Percentiles rank a stretch among this genome's conserved stretches.
phyloP scores from a whole-genome alignment of 2,888 invertebrate genomes.

The Cataglyphis livida region DNA sequence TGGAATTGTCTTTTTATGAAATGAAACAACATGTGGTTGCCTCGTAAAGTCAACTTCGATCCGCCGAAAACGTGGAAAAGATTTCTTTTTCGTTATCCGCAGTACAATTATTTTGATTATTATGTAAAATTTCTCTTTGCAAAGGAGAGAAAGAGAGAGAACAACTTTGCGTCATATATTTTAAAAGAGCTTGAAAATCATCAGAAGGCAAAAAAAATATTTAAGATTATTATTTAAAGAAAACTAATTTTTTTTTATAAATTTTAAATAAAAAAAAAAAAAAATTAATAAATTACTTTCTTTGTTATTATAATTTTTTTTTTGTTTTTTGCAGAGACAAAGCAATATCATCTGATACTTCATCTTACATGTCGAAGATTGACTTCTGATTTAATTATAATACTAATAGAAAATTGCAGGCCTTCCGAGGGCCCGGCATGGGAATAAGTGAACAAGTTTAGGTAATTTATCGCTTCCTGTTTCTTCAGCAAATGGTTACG shows the following conservation, averaged over 20 bases:
- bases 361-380: background rate
- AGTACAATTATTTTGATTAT: constrained; percentile 18
- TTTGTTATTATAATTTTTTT: background rate
- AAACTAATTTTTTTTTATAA: background rate
- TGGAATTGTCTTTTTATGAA: constrained; percentile 46
- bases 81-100: constrained; percentile 28
- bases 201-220: background rate
- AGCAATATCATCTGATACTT: background rate
- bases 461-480: constrained; percentile 41
- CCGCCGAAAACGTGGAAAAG: constrained; percentile 26
- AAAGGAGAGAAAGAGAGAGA: too few relatives aligned
- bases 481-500: constrained; percentile 17
- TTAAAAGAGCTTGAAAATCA: background rate
- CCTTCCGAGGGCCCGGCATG: background rate
- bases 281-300: background rate
- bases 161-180: background rate
- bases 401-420: background rate
- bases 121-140: background rate
- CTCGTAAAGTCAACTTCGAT: constrained; percentile 43
- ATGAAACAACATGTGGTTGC: constrained; percentile 10
- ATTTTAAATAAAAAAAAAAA: background rate
- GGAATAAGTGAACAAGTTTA: constrained; percentile 14
- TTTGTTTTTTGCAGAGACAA: background rate
- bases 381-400: background rate
- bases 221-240: background rate